Conservation (phyloP, 92 coral and sea anemone genomes). For the Porites evermanni region DNA sequence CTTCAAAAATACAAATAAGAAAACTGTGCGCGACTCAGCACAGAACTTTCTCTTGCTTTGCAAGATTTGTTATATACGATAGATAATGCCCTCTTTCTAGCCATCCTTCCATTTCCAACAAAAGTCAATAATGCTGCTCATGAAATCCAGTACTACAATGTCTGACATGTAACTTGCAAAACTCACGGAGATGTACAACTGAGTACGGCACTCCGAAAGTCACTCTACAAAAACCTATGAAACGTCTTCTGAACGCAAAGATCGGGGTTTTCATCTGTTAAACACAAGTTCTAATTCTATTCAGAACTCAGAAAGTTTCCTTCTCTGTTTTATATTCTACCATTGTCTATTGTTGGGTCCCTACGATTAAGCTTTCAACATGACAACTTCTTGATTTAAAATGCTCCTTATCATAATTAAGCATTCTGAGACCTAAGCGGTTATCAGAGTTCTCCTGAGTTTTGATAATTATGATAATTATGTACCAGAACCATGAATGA, state of each 20-base stretch:
- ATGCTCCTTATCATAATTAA: no score
- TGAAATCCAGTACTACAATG: neutral
- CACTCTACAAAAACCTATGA: neutral
- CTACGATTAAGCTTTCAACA: no score
- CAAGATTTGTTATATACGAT: constrained; percentile 42
- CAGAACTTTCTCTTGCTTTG: constrained; percentile 52
- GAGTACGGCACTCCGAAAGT: neutral
- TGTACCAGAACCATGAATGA: neutral
- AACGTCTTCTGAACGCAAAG: neutral
- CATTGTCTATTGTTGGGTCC: no score
- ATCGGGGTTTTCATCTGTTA: neutral
- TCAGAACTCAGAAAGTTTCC: no score
- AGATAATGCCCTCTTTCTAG: neutral
- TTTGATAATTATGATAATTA: no score
- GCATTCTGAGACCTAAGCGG: no score
- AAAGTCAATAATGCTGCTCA: neutral
- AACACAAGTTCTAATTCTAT: neutral
- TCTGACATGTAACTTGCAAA: neutral
- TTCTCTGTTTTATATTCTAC: no score
- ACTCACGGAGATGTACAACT: neutral
- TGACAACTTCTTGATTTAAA: no score
- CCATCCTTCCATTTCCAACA: constrained; percentile 8
- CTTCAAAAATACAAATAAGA: constrained; percentile 26
- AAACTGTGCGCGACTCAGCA: constrained; percentile 26
- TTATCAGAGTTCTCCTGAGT: no score